Base-by-base conservation (phyloP, 2,113 vertebrate genomes). In the Bubo scandiacus region DNA sequence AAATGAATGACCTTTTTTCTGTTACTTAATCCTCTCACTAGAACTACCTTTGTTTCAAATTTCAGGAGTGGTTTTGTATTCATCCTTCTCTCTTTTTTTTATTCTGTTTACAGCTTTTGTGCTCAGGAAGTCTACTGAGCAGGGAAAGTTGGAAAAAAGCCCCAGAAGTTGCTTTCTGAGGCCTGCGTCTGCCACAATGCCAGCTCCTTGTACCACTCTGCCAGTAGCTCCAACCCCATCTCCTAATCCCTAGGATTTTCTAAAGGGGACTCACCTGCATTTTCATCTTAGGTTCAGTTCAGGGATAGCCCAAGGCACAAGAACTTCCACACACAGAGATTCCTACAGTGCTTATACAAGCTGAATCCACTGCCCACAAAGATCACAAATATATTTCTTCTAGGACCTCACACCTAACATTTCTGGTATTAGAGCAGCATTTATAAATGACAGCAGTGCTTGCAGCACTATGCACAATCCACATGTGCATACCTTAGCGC, bases 11-110 rank as follows among this genome's bases (percentile, higher is more conserved):
- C 95, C 94, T 96, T 96, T 93, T 65, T 91, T 22, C 70, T 62
- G 52, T 92, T 92, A 84, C 92, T 86, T 82, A 77, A 92, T 86
- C 80, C 92, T 96, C 95, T 97, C 95, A 77, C 92, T 94, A 96
- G 84, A 88, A 92, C 67, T 72, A 92, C 82, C 80, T 84, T 86
- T 36, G 86, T 66, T 92, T 91, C 68, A 74, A 54, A 92, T 88
- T 81, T 90, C 81, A 81, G 54, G 88, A 79, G 72, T 68, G 81
- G 80, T 45, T 95, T 94, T 66, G 42, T 73, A 30, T 38, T 82
- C 47, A 78, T 30, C 42, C n/a, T 67, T 82, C 57, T 63, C 32
- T 51, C 10, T 51, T 62, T 29, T 27, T 51, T 51, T 49, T 27
- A 25, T 25, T 58, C 66, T 62, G 52, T 77, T 70, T 73, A 92